Evolutionary conservation across 2,113 vertebrate genomes (phyloP).

Genomic region (Telmatochromis sp.): DNA sequence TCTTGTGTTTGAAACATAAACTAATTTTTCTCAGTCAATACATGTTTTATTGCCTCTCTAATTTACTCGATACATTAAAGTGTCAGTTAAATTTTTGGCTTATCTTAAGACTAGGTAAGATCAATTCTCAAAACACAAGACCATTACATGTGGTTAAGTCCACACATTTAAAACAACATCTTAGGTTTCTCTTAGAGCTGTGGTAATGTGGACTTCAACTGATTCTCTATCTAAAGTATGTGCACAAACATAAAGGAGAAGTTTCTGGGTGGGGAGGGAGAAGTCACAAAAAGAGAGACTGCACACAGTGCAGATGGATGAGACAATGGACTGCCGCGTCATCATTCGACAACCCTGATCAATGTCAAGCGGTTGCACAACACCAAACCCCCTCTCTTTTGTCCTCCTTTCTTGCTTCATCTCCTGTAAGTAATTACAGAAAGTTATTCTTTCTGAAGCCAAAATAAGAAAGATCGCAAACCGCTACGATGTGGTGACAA

Average conservation of each 20-base stretch:
- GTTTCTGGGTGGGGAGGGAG: not conserved
- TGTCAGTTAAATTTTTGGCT: not conserved
- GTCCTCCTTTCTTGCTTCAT: not conserved
- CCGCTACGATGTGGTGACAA: not conserved
- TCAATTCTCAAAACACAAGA: not conserved
- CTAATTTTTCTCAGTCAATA: not conserved
- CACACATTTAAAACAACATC: not conserved
- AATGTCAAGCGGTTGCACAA: slow-evolving; percentile 57
- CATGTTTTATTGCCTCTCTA: not conserved
- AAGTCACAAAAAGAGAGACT: not conserved
- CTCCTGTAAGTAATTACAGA: not conserved
- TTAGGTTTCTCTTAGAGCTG: not conserved
- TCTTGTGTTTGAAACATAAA: not conserved
- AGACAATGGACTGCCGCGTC: slow-evolving; percentile 42
- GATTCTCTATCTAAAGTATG: not conserved
- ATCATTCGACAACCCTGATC: slow-evolving; percentile 44
- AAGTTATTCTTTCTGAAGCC: not conserved
- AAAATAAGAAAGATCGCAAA: not conserved
- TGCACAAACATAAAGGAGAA: not conserved
- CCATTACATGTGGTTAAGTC: not conserved
- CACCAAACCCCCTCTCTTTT: slow-evolving; percentile 15
- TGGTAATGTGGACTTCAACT: not conserved
- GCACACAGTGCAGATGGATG: slow-evolving; percentile 12
- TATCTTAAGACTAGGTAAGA: not conserved
- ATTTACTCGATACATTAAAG: not conserved